Evolutionary conservation across 2,113 vertebrate species (phyloP).

Genomic region (Callorhinus ursinus): DNA sequence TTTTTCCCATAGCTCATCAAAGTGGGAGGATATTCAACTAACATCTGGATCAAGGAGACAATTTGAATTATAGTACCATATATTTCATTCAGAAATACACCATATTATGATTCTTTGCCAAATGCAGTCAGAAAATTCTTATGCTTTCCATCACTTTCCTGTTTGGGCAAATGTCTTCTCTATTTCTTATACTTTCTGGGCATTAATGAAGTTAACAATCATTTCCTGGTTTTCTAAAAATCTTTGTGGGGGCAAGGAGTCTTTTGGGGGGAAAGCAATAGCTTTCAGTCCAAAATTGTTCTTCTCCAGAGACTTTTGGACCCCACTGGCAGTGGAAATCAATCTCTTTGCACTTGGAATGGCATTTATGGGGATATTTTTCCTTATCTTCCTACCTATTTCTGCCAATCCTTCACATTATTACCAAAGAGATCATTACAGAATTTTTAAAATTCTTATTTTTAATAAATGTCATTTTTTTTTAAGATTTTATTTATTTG

Average conservation of each 20-base stretch:
- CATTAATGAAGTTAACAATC: background rate
- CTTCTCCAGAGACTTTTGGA: background rate
- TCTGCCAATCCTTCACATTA: background rate
- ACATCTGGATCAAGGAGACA: background rate
- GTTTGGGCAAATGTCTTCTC: background rate
- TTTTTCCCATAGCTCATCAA: background rate
- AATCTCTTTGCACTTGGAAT: background rate
- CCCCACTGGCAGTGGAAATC: background rate
- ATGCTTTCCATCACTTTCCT: background rate
- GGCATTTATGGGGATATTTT: background rate
- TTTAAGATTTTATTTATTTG: too few species aligned
- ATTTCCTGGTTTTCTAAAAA: background rate
- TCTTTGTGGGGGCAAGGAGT: accelerated
- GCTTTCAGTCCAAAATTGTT: background rate
- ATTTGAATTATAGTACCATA: background rate
- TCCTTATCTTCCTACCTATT: background rate
- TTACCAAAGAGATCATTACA: background rate
- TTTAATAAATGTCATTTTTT: background rate
- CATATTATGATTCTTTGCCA: background rate
- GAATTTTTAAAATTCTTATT: background rate
- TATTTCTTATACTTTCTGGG: background rate
- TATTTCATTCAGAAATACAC: background rate
- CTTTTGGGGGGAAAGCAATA: background rate
- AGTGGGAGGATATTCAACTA: background rate
- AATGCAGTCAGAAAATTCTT: background rate